A percentile compares a stretch with the other conserved stretches of the same genome.
phyloP scores from a whole-genome alignment of 2,888 invertebrate genomes.

The Eilema griseolum region DNA sequence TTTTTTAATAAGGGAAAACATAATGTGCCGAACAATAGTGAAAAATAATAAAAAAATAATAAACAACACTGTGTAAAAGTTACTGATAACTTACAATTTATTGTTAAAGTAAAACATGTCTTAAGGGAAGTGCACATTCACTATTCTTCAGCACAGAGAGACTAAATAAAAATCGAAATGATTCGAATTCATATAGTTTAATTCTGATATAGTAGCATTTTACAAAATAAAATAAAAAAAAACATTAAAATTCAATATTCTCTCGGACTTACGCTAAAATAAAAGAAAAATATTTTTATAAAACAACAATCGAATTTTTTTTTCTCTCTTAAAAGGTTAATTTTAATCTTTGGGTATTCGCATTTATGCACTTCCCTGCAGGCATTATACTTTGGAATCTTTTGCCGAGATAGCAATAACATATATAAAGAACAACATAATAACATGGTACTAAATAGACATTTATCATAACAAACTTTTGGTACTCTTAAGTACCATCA shows the following conservation, averaged over 20 bases:
- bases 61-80: constrained; percentile 53
- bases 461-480: constrained; percentile 16
- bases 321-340: constrained; percentile 25
- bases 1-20: constrained; percentile 56
- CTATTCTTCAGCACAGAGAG: constrained; percentile 86
- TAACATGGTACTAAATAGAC: constrained; percentile 15
- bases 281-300: constrained; percentile 48
- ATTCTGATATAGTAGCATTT: constrained; percentile 70
- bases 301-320: constrained; percentile 46
- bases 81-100: constrained; percentile 49
- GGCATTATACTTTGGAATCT: constrained; percentile 58
- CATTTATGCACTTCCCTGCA: constrained; percentile 81
- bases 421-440: constrained; percentile 18
- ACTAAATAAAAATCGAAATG: constrained; percentile 68
- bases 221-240: constrained; percentile 61
- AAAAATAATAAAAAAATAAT: constrained; percentile 78
- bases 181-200: constrained; percentile 71
- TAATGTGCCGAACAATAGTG: constrained; percentile 95
- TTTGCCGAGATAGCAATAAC: constrained; percentile 40
- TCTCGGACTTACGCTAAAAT: constrained; percentile 58
- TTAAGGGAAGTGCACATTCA: constrained; percentile 86
- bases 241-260: constrained; percentile 47
- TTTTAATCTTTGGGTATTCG: constrained; percentile 63
- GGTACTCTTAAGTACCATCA: constrained; percentile 14
- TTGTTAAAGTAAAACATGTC: constrained; percentile 58